Conservation (phyloP, 2,113 vertebrate genomes). For the Chionis minor region DNA sequence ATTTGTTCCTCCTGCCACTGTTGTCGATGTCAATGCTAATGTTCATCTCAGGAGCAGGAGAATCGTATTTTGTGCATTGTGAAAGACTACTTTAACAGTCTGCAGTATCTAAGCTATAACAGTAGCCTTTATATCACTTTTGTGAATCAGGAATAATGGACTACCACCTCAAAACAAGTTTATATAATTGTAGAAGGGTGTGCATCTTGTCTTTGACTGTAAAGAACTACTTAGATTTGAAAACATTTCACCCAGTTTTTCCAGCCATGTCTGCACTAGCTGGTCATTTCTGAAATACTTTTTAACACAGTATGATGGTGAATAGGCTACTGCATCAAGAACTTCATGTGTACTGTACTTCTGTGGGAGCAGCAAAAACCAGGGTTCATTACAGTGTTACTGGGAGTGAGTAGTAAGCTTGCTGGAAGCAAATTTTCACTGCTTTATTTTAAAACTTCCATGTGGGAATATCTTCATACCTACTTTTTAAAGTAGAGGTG, state of each 20-base stretch:
- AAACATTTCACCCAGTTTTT: background rate
- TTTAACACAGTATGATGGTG: background rate
- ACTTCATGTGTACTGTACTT: background rate
- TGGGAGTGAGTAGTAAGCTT: background rate
- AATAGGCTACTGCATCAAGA: background rate
- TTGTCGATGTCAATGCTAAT: background rate
- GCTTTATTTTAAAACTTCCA: background rate
- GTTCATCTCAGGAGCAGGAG: background rate
- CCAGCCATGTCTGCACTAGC: background rate
- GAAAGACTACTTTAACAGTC: background rate
- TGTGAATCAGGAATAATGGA: background rate
- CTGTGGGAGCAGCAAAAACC: background rate
- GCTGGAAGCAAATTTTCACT: background rate
- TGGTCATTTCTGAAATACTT: background rate
- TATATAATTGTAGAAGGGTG: background rate
- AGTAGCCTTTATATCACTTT: background rate
- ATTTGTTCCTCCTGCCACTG: background rate
- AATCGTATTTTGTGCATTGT: background rate
- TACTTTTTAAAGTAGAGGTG: background rate
- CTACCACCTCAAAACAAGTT: background rate
- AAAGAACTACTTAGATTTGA: background rate
- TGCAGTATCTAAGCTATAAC: background rate
- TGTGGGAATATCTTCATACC: background rate
- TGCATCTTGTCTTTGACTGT: background rate
- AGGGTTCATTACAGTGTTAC: background rate